Base-by-base conservation (phyloP, 53 echinoderm and acorn worm species). In the Apostichopus leukothele region DNA sequence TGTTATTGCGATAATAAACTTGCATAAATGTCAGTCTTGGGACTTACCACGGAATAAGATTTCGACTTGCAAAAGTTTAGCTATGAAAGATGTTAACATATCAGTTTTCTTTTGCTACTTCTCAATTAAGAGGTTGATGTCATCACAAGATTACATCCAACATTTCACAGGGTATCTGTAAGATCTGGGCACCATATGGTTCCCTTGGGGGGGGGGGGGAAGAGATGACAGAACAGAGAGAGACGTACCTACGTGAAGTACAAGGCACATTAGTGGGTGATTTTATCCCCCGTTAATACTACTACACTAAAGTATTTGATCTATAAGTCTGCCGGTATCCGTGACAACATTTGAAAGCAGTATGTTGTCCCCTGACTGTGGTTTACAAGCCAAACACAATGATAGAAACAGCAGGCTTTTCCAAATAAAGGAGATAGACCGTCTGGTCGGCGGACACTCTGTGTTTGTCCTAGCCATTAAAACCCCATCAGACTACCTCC, bases 381-480 rank as follows among this genome's bases (percentile, higher is more conserved):
- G 75, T 22, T 74, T 75, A 7, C 23, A 75, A 87, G 26, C 73
- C 75, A 53, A 87, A 74, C 74, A 74, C 53, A 87, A 55, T 87
- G n/a, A 51, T 75, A 21, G 23, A 75, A 87, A 75, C 88, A 87
- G 88, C 88, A 87, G 88, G 88, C 74, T 53, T 75, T 50, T 75
- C 13, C 54, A 75, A 87, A 87, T 59, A 87, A 39, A 74, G 74
- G 11, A 52, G 88, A 74, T 75, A 55, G n/a, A n/a, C 75, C 26
- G 54, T 75, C 88, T 75, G 75, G 73, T 14, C 75, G 27, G 75
- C 51, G 51, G 88, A 75, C 88, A 53, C 53, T 71, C 75, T 50
- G 52, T 87, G 88, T 87, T 87, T 87, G 74, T 75, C 75, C 52
- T 74, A 50, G 52, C 75, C 57, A 87, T 74, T 87, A 87, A 87